Evolutionary conservation across 2,797 vertebrate species (phyloP).

Genomic region (Pachyuromys duprasi): DNA sequence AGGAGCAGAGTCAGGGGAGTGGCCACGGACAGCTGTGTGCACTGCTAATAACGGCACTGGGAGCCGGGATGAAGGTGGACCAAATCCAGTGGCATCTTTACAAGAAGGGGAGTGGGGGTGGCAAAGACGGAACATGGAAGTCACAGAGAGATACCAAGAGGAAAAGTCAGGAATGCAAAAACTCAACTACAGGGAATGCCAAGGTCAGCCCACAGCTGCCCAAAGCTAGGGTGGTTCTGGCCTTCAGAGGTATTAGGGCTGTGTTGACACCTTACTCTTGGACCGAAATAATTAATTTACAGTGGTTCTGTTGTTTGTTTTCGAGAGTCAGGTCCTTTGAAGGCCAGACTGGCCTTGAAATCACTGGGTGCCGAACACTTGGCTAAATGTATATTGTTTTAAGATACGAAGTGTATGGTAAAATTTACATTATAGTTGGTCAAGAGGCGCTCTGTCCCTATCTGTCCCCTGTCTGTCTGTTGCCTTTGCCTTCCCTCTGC

Average conservation of each 20-base stretch:
- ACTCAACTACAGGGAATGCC: neutral
- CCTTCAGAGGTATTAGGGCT: neutral
- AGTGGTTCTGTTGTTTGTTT: neutral
- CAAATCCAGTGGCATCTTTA: neutral
- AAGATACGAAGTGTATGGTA: neutral
- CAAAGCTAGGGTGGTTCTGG: neutral
- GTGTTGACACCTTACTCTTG: neutral
- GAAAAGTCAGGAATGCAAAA: neutral
- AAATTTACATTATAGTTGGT: neutral
- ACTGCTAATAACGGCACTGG: neutral
- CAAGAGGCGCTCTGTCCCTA: neutral
- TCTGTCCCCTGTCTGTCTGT: neutral
- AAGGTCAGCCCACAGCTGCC: neutral
- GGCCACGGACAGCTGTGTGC: neutral
- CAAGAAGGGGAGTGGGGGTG: neutral
- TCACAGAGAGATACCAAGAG: neutral
- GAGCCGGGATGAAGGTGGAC: neutral
- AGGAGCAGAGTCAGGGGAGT: neutral
- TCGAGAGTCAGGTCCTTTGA: neutral
- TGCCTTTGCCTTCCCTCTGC: no score
- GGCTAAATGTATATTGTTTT: neutral
- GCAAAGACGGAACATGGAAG: neutral
- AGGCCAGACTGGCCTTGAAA: neutral
- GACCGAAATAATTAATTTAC: neutral
- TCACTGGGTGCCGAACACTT: neutral